Evolutionary conservation across 2,888 invertebrate genomes (phyloP), one percentile per base, ranked within the genome.

Genomic region (Heliothis peltigera): DNA sequence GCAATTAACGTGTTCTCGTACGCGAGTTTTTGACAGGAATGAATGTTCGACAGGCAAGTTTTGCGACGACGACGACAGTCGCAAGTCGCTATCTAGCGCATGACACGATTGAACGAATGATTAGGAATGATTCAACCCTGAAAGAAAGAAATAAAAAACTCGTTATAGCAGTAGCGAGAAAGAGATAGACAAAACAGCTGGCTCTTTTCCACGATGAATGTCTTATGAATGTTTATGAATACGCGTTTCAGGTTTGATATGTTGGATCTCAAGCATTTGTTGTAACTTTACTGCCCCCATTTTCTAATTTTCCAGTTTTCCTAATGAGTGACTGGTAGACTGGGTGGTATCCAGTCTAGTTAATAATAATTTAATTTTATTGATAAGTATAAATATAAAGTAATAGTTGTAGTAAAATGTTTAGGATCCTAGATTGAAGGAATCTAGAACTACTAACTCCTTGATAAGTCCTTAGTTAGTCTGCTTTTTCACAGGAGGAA

Each of bases 1-100:
- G 81, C 80, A 74, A 81, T 69, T 82, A 77, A 81, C 83, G 83
- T 79, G 81, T 78, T 77, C 81, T 77, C 84, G 73, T 80, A 79
- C 79, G 79, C 73, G 68, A 65, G 77, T 61, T 79, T 81, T 80
- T 80, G 80, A 80, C 80, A 82, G 69, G 64, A 82, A 88, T 89
- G 87, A 89, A 87, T 87, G 87, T 82, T 70, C 75, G 74, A n/a
- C 35, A 4, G 15, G 44, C 35, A 53, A 65, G 51, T 51, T 52
- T 55, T 58, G 32, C 58, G 59, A 54, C 47, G 62, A 52, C 70
- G 25, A 66, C 19, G 51, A 21, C 51, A 35, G 15, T 6, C 32
- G 47, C 47, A 22, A 15, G 21, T 21, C 47, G 12, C 39, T 39
- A 39, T 39, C 39, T 39, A 64, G 59, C 59, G 67, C 54, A 65